Evolutionary conservation across 1,140 invertebrate genomes (phyloP), one percentile per base, ranked within the genome.

Genomic region (Tribolium castaneum): DNA sequence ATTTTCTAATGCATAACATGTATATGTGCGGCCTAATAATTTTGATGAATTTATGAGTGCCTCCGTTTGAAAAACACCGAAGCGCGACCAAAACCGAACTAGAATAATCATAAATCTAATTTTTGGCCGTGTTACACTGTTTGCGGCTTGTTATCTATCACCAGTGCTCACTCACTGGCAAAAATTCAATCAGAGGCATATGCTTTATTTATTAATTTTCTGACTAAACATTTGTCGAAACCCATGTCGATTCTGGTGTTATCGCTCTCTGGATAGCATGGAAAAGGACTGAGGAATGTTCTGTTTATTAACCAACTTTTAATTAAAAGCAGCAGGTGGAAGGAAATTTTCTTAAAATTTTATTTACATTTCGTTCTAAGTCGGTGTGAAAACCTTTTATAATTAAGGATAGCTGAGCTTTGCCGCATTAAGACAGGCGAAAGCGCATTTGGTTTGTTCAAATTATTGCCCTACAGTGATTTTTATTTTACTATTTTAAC

Each of bases 321-420:
- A 66, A 66, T 66, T 66, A 66, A 66, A 66, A 66, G 59, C 59
- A 66, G 59, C 59, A 66, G 59, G 59, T 66, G 30, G 59, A 66
- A 66, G 59, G 30, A 66, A 45, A 35, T 35, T 66, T 66, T 66
- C 59, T 66, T 66, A 12, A 66, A 66, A 66, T 66, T 66, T 66
- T 66, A 66, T 66, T 66, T 66, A 66, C 59, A 35, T 66, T 66
- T 66, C 59, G 34, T 66, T 66, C n/a, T 66, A 25, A 66, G 59
- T 35, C 30, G 59, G 59, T 66, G 59, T 30, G 59, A 66, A 59
- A 66, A 66, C 45, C 59, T 66, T 62, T 62, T 66, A 66, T 66
- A 66, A 66, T 66, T 66, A 66, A 66, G 54, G 19, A 59, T 25
- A 59, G 2, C 16, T 30, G 9, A 59, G 54, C 54, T 59, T 59